Conservation (phyloP, 35 echinoderm and acorn worm species). For the Holothuria glaberrima region DNA sequence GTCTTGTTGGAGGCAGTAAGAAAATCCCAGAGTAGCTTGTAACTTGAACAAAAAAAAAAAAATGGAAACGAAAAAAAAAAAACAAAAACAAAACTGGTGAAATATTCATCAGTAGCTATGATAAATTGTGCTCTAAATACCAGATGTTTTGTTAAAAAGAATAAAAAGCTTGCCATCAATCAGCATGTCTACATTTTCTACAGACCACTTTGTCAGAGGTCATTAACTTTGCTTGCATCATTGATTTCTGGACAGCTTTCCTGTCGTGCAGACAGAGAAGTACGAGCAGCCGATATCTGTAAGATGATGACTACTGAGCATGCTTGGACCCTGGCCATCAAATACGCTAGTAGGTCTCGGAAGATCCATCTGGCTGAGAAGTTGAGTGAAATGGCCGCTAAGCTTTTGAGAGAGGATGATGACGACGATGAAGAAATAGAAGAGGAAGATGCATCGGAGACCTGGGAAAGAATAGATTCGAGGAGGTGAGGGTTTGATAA, state of each 20-base stretch:
- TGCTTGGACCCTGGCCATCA: slow-evolving; percentile 86
- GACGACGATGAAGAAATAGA: slow-evolving; percentile 72
- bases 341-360: slow-evolving; percentile 90
- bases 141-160: too few species aligned
- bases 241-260: slow-evolving; percentile 64
- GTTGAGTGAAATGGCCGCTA: slow-evolving; percentile 82
- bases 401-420: slow-evolving; percentile 73
- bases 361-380: slow-evolving; percentile 77
- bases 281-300: slow-evolving; percentile 78
- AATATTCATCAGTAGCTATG: too few species aligned
- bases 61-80: neutral
- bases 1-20: neutral
- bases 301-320: slow-evolving; percentile 90
- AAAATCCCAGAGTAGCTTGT: neutral
- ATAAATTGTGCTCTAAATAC: too few species aligned
- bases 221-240: too few species aligned
- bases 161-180: too few species aligned
- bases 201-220: too few species aligned
- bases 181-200: too few species aligned
- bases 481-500: slow-evolving; percentile 28
- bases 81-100: too few species aligned
- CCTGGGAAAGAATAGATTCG: neutral
- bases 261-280: slow-evolving; percentile 90
- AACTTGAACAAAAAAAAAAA: neutral
- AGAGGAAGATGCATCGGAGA: slow-evolving; percentile 51